Evolutionary conservation across 2,888 invertebrate genomes (phyloP), one percentile per base, ranked within the genome.

Genomic region (Apoda limacodes): DNA sequence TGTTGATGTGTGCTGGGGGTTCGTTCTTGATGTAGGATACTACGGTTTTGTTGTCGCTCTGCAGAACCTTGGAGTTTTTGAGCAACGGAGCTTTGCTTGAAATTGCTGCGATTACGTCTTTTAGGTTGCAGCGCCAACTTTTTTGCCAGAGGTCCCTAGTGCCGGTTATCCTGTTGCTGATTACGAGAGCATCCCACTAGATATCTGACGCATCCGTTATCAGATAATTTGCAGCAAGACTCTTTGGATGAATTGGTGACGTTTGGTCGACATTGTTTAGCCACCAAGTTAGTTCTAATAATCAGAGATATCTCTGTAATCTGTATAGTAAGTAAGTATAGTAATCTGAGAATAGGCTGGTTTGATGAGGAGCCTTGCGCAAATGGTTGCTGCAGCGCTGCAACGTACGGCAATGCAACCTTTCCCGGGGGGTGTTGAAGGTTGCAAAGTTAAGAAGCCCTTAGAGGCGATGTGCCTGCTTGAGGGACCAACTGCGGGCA

Each of bases 31-130:
- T 37, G 25, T 44, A 48, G 0, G 46, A 29, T 3, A 50, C 33
- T 1, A 46, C 45, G 1, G 48, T 48, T 15, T 22, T 31, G 34
- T 46, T 48, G 47, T 48, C 47, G 22, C 35, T 41, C 25, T 50
- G 47, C 7, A 46, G 10, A 2, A 43, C 13, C 4, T 26, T 22
- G 1, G 37, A 28, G 11, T 37, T 27, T 13, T 15, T 13, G 5
- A 47, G 12, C 1, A 2, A 3, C 1, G 23, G 7, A 1, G 25
- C 5, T 11, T 35, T 10, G 7, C 11, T n/a, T 13, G 30, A 19
- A 13, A 43, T 32, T 1, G 37, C 30, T 2, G 40, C 34, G 25
- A 37, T 34, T 4, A 42, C 40, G 25, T 46, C 39, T 28, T 43
- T 44, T 5, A 25, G 10, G 11, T 45, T 42, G 31, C 36, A 33